Percentiles rank a stretch among this genome's conserved stretches.
phyloP scores from a whole-genome alignment of 2,888 invertebrate genomes.

The Sinodicranocentrus sp. region DNA sequence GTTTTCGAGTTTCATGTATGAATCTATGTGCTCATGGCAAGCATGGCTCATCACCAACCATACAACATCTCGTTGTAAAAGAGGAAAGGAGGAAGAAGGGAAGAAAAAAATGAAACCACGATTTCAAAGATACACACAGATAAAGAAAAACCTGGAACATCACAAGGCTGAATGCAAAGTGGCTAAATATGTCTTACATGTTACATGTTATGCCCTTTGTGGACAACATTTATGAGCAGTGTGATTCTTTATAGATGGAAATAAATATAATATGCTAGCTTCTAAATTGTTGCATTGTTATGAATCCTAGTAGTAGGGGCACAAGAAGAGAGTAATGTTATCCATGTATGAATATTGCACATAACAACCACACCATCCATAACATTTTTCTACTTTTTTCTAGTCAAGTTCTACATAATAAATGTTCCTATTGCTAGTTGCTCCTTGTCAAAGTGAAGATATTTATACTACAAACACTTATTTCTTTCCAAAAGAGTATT shows the following conservation, averaged over 20 bases:
- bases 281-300: conserved; percentile 33
- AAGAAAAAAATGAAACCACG: conserved; percentile 40
- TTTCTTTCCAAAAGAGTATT: conserved; percentile 45
- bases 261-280: conserved; percentile 52
- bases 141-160: conserved; percentile 23
- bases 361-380: neutral
- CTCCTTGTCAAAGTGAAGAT: neutral
- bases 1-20: neutral
- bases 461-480: neutral
- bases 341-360: neutral
- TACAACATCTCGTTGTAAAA: neutral
- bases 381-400: neutral
- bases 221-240: conserved; percentile 62
- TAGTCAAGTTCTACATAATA: neutral
- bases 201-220: conserved; percentile 56
- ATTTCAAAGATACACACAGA: conserved; percentile 40
- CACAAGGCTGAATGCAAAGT: conserved; percentile 55
- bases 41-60: conserved; percentile 22
- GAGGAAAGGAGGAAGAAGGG: conserved; percentile 13
- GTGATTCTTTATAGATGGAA: conserved; percentile 61
- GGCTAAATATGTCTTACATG: conserved; percentile 54
- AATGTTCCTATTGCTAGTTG: neutral
- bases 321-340: neutral
- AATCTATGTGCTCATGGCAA: conserved; percentile 35
- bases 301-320: neutral